phyloP scores from a whole-genome alignment of 1,140 invertebrate species.

The Cecropterus lyciades region DNA sequence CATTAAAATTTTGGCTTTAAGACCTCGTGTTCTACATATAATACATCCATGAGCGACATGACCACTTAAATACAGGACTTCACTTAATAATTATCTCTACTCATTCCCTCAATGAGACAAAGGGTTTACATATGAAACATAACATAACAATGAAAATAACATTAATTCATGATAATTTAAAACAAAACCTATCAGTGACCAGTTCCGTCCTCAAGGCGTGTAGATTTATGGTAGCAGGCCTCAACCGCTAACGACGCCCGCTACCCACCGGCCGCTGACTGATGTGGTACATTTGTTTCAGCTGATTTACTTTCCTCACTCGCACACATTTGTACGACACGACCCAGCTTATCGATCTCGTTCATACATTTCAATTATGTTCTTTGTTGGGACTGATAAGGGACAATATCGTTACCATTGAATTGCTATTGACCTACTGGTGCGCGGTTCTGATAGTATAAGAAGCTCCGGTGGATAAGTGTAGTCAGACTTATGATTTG shows the following conservation, averaged over 20 bases:
- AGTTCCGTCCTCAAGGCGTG: slow-evolving; percentile 59
- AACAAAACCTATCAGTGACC: slow-evolving; percentile 48
- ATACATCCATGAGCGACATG: too few relatives aligned
- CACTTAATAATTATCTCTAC: too few relatives aligned
- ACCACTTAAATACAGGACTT: too few relatives aligned
- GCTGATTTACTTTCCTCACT: slow-evolving; percentile 73
- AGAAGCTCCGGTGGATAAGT: too few relatives aligned
- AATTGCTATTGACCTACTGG: not conserved
- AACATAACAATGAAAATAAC: too few relatives aligned
- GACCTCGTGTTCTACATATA: too few relatives aligned
- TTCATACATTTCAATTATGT: slow-evolving; percentile 1
- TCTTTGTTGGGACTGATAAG: not conserved
- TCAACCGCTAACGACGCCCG: slow-evolving; percentile 73
- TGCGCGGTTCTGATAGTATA: too few relatives aligned
- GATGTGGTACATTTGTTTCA: slow-evolving; percentile 79
- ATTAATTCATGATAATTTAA: slow-evolving; percentile 26
- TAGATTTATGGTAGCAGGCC: slow-evolving; percentile 69
- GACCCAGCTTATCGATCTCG: slow-evolving; percentile 18
- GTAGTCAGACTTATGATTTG: too few relatives aligned
- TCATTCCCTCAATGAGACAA: too few relatives aligned
- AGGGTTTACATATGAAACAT: too few relatives aligned
- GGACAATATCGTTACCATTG: not conserved
- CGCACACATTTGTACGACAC: slow-evolving; percentile 19
- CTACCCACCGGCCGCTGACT: slow-evolving; percentile 63
- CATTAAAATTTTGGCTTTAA: too few relatives aligned